Evolutionary conservation across 2,888 invertebrate species (phyloP), one percentile per base, ranked within the genome.

Genomic region (Galerucella pusilla): DNA sequence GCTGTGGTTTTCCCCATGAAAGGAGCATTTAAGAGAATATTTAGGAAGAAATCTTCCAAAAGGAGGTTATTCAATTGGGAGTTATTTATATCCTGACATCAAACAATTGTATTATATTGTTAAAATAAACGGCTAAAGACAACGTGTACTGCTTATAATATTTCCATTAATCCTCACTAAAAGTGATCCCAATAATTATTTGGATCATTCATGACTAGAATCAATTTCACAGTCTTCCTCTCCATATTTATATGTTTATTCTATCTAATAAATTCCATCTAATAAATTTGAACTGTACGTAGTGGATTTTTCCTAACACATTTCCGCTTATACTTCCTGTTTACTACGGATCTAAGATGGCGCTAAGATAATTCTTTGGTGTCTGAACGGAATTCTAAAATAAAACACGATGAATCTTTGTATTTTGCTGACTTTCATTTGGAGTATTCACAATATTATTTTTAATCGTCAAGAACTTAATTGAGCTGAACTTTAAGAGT

Each of bases 281-380:
- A 69, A 69, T 69, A 69, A 69, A 63, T 69, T 61, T 52, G 20
- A 69, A 63, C 61, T 69, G 69, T 69, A 61, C 69, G 60, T 61
- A 69, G 49, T 69, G 61, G 61, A 69, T 28, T 69, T 49, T 69
- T 63, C 61, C 63, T 61, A 35, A 61, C 49, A 69, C 69, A 61
- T 61, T 69, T 69, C 69, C 61, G 69, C 61, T 69, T 69, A 69
- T 69, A 61, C 61, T 61, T 69, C 61, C 69, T 69, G 61, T 69
- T 69, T 61, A 61, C 69, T 68, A 60, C 59, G 35, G 68, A 45
- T 14, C 59, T 7, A 16, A 69, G 46, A 28, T 69, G 59, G 46
- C 69, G 59, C 45, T 49, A 49, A 69, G 69, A 69, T 61, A 61
- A 69, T 69, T 69, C 69, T 46, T 52, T 16, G 35, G 14, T 7